Base-by-base conservation (phyloP, 2,888 invertebrate species). In the Drosophila seclusa region DNA sequence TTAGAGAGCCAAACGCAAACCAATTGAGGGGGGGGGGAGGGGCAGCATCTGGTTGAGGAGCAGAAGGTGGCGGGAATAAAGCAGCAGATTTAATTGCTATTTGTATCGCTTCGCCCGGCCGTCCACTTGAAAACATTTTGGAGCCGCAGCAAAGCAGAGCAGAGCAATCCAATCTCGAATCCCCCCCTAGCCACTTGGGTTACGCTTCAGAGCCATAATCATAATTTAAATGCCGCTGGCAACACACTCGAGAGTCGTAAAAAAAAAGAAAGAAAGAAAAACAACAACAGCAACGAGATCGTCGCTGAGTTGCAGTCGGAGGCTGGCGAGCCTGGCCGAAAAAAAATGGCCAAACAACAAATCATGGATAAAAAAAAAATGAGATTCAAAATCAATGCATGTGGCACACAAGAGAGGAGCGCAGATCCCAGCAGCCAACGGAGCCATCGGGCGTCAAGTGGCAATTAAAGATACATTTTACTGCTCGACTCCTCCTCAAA, bases 181-280 rank as follows among this genome's bases (percentile, higher is more conserved):
- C 32, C 57, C 72, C 72, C 59, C 36, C 36, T 52, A 60, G 70
- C 79, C 79, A 78, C 75, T 80, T 76, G 75, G 79, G 75, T 66
- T 75, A 75, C 82, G 76, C 79, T 82, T 60, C 70, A 68, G 40
- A 82, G 79, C 79, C 72, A 80, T 80, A 80, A 80, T 80, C 80
- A 79, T 80, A 82, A 80, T 82, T 80, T 82, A 80, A 82, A 82
- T 78, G 82, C 80, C 75, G 75, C 82, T 68, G 80, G 82, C 75
- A 82, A 68, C 82, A 68, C 82, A 80, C 82, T 82, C 68, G 58
- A 80, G 55, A 79, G 60, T 55, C 72, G 59, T 78, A 82, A 78
- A 78, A 78, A 78, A 50, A 49, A 10, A 48, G 1, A 3, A 27
- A 18, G 18, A 38, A 38, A 6, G 18, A 6, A 38, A 18, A 10